Evolutionary conservation across 2,888 invertebrate genomes (phyloP).

Genomic region (Aquatica leii): DNA sequence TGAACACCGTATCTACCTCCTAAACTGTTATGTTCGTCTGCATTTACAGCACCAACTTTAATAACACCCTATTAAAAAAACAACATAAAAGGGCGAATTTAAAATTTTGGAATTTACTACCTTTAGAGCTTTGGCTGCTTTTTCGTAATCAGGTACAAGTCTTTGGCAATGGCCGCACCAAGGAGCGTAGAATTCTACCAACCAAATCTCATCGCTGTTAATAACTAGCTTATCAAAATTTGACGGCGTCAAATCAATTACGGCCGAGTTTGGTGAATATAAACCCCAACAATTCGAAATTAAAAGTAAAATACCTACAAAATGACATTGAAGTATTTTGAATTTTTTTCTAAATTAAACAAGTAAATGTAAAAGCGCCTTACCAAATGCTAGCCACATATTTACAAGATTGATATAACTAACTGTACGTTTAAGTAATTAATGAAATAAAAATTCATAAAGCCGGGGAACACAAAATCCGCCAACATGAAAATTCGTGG

Average conservation of each 20-base stretch:
- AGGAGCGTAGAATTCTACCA: conserved; percentile 96
- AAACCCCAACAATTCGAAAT: conserved; percentile 61
- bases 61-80: conserved; percentile 76
- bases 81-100: conserved; percentile 15
- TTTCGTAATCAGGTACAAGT: conserved; percentile 91
- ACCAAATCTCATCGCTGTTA: conserved; percentile 87
- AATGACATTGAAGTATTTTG: background rate
- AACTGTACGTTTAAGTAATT: background rate
- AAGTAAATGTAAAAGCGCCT: no score
- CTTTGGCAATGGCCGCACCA: conserved; percentile 96
- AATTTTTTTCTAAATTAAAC: background rate
- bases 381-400: conserved; percentile 14
- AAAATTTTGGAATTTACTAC: conserved; percentile 58
- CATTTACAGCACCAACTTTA: conserved; percentile 94
- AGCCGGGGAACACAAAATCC: conserved; percentile 15
- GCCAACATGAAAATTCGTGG: conserved; percentile 27
- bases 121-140: conserved; percentile 92
- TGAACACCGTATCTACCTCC: conserved; percentile 81
- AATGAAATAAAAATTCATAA: conserved; percentile 7
- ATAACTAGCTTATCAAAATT: conserved; percentile 89
- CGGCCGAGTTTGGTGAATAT: conserved; percentile 77
- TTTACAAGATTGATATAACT: background rate
- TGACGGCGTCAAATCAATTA: conserved; percentile 83
- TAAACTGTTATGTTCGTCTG: conserved; percentile 86
- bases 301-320: conserved; percentile 40